A percentile compares a stretch with the other conserved stretches of the same genome.
These are phyloP conservation scores for Drosophila leontia DNA, from an alignment of 1,140 invertebrate species.

Conservation along the genomic window DNA sequence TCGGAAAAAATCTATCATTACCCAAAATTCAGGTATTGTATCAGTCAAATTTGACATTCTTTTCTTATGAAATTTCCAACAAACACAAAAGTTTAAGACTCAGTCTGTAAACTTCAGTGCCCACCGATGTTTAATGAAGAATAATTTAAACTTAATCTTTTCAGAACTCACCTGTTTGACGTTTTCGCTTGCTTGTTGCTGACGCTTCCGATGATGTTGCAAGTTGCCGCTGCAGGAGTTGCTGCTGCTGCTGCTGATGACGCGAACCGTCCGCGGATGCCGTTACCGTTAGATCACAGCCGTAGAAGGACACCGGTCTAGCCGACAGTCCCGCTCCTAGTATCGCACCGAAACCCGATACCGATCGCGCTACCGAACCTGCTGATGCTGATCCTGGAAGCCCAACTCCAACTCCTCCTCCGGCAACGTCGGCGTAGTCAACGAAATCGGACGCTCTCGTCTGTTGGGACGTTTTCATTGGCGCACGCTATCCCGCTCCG, in stretches of 20 bases:
- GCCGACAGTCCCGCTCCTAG: constrained; percentile 31
- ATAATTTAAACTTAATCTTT: not conserved
- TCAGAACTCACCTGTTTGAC: constrained; percentile 65
- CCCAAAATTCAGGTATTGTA: not conserved
- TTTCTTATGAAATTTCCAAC: too few species aligned
- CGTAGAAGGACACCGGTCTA: constrained; percentile 47
- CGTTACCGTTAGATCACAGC: constrained; percentile 61
- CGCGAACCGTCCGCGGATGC: constrained; percentile 30
- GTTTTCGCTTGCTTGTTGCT: constrained; percentile 66
- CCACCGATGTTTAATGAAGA: too few species aligned
- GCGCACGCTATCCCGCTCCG: constrained; percentile 69
- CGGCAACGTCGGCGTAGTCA: constrained; percentile 72
- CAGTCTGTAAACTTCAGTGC: too few species aligned
- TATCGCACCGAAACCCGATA: constrained; percentile 23
- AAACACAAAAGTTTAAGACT: too few species aligned
- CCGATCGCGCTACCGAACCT: constrained; percentile 1
- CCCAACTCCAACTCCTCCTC: constrained; percentile 21
- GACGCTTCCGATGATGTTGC: constrained; percentile 34
- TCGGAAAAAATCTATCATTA: not conserved
- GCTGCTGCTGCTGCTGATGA: constrained; percentile 26
- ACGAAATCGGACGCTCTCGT: constrained; percentile 75
- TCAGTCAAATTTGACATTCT: not conserved
- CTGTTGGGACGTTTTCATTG: constrained; percentile 78
- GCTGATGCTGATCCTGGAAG: constrained; percentile 20
- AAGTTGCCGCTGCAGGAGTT: constrained; percentile 33